These are phyloP conservation scores for Tortricodes alternella DNA, from an alignment of 2,888 invertebrate species.

Conservation along the genomic window DNA sequence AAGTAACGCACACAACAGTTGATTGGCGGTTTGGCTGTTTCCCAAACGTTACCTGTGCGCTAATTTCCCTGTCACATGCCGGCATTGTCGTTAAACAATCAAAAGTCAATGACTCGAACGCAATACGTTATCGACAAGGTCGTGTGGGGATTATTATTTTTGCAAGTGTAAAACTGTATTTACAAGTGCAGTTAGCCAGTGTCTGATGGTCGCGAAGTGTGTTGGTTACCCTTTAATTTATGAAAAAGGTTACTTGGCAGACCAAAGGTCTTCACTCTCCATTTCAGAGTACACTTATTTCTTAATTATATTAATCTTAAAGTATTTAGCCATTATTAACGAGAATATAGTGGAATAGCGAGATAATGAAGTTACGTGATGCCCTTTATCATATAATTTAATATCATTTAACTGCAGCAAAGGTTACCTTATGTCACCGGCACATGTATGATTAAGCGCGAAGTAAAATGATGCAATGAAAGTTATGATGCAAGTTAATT, in stretches of 20 bases:
- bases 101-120: not conserved
- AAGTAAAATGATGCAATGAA: constrained; percentile 7
- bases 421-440: constrained; percentile 23
- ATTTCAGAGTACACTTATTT: too few species aligned
- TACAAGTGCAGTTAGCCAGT: too few species aligned
- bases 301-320: too few species aligned
- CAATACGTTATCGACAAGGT: not conserved
- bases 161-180: not conserved
- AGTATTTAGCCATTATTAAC: too few species aligned
- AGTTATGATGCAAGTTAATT: constrained; percentile 5
- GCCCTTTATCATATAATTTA: constrained; percentile 10
- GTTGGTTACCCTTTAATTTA: too few species aligned
- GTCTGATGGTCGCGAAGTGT: too few species aligned
- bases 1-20: too few species aligned
- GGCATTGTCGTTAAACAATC: not conserved
- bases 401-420: constrained; percentile 3
- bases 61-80: not conserved
- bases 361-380: constrained; percentile 5
- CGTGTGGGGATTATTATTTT: not conserved
- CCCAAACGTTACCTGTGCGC: too few species aligned
- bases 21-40: too few species aligned
- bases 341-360: too few species aligned
- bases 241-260: too few species aligned
- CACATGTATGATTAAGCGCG: constrained; percentile 3
- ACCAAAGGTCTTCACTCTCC: too few species aligned